Conservation (phyloP, 2,113 vertebrate species). For the Amblyornis subalaris region DNA sequence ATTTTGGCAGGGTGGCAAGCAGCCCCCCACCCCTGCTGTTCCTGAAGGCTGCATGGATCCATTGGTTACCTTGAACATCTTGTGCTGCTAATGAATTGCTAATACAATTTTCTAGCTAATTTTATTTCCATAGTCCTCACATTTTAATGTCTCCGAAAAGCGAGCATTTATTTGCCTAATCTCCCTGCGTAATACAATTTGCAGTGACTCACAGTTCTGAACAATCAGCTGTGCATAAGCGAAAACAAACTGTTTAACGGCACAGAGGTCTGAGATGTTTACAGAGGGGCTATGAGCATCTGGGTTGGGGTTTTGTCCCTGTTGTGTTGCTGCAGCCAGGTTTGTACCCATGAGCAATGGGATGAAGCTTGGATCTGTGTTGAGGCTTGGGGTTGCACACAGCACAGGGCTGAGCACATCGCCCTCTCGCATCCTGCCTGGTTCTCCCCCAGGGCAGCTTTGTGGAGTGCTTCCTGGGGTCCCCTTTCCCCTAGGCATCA, state of each 20-base stretch:
- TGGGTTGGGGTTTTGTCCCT: not conserved
- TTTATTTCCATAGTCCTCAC: constrained; percentile 72
- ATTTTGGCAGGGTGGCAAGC: not conserved
- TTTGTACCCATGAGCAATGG: rapidly evolving
- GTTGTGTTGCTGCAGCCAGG: not conserved
- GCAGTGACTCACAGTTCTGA: constrained; percentile 59
- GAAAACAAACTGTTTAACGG: constrained; percentile 57
- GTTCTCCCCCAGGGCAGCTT: not conserved
- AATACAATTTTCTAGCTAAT: constrained; percentile 76
- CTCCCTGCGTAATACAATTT: constrained; percentile 66
- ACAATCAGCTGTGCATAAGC: constrained; percentile 65
- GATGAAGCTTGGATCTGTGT: rapidly evolving
- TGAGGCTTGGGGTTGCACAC: rapidly evolving
- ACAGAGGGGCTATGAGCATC: rapidly evolving
- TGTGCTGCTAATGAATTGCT: constrained; percentile 73
- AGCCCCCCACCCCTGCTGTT: not conserved
- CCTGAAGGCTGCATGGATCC: not conserved
- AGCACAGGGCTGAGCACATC: rapidly evolving
- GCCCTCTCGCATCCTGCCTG: not conserved
- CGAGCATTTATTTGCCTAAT: constrained; percentile 70
- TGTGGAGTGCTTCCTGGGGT: rapidly evolving
- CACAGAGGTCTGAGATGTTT: constrained; percentile 9
- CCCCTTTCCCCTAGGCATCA: not conserved
- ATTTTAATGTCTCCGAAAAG: constrained; percentile 69
- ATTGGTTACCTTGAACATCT: constrained; percentile 5